Percentiles rank a stretch among this genome's conserved stretches.
phyloP scores from a whole-genome alignment of 92 coral and sea anemone species.

The Actinernus sp. region DNA sequence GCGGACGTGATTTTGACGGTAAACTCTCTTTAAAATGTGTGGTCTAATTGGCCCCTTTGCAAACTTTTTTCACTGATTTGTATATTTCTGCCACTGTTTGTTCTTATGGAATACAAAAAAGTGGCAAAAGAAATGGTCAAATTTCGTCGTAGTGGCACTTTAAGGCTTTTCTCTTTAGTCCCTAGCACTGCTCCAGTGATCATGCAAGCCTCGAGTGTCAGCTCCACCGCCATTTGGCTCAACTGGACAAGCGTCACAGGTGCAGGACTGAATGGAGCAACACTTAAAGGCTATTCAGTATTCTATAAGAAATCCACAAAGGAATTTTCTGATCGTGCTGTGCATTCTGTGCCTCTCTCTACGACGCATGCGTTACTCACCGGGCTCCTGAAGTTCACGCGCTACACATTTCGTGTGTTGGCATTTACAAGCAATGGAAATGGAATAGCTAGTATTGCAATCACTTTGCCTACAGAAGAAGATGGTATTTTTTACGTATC shows the following conservation, averaged over 20 bases:
- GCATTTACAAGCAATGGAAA: conserved; percentile 65
- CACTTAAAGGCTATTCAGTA: conserved; percentile 18
- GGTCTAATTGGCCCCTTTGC: too few species aligned
- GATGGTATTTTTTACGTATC: conserved; percentile 45
- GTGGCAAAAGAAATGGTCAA: too few species aligned
- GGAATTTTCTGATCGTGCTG: conserved; percentile 1
- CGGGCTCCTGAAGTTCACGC: conserved; percentile 42
- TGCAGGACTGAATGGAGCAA: conserved; percentile 20
- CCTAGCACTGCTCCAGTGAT: conserved; percentile 23
- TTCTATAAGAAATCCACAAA: conserved; percentile 31
- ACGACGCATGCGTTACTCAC: conserved; percentile 13
- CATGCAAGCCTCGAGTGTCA: conserved; percentile 16
- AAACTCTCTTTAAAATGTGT: too few species aligned
- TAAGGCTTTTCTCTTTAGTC: conserved; percentile 17
- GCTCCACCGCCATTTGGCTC: conserved; percentile 36
- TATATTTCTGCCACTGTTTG: too few species aligned
- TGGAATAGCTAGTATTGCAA: conserved; percentile 61
- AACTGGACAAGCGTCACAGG: conserved; percentile 25
- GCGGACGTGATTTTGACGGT: too few species aligned
- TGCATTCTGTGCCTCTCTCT: conserved; percentile 12
- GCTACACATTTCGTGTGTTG: conserved; percentile 57
- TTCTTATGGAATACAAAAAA: too few species aligned
- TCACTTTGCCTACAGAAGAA: conserved; percentile 66
- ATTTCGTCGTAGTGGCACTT: too few species aligned
- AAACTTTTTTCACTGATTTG: too few species aligned